phyloP scores from a whole-genome alignment of 64 coral and sea anemone species.

The Actinia equina region DNA sequence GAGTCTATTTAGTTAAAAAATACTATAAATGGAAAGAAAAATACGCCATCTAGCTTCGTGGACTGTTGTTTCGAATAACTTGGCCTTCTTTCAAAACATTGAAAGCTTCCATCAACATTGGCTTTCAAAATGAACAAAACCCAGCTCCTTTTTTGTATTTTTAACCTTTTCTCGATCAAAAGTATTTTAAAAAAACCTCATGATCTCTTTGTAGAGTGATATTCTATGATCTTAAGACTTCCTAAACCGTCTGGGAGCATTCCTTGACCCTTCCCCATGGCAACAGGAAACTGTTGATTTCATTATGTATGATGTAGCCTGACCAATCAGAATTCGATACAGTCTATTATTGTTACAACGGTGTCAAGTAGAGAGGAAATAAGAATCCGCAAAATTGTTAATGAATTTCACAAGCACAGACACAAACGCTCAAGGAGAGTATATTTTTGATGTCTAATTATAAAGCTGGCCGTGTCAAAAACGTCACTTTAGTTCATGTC shows the following conservation, averaged over 20 bases:
- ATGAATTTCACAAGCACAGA: slow-evolving; percentile 7
- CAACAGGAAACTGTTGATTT: neutral
- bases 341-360: neutral
- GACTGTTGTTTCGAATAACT: neutral
- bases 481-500: neutral
- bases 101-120: neutral
- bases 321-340: neutral
- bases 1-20: neutral
- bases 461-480: neutral
- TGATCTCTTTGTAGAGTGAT: neutral
- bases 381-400: neutral
- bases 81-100: neutral
- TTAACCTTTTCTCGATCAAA: neutral
- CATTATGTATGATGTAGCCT: neutral
- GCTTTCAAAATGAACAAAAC: neutral
- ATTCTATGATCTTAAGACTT: neutral
- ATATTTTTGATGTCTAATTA: neutral
- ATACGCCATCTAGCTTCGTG: neutral
- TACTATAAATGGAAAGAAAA: neutral
- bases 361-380: slow-evolving; percentile 2
- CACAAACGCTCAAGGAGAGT: neutral
- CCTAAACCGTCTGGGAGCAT: neutral
- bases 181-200: neutral
- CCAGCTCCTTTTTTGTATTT: neutral
- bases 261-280: neutral